Evolutionary conservation across 1,140 invertebrate species (phyloP), one percentile per base, ranked within the genome.

Genomic region (Macrotrachela quadricornifera): DNA sequence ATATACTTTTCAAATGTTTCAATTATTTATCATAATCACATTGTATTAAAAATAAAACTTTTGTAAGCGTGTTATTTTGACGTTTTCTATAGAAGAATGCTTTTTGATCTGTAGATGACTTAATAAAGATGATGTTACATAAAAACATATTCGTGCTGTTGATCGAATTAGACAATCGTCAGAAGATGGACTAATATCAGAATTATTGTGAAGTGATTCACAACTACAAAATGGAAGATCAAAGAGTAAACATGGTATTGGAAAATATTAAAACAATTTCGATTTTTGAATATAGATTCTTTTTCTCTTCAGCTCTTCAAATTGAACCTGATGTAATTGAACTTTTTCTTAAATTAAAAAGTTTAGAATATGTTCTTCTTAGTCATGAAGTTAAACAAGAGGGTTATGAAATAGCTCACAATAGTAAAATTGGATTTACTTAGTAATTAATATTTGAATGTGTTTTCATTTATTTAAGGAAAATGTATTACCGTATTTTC

Each of bases 381-480:
- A 92, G 86, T 70, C 92, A 99, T 68, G 94, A 99, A 70, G 94
- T 99, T 6, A 97, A 97, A 72, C 80, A 82, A 60, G 79, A 85
- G 43, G 94, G 94, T 6, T 97, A 92, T 63, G 90, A 97, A 72
- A 72, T 86, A 16, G 80, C 80, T 11, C 92, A 99, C 65, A 78
- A 88, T 66, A 86, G 84, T 14, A 67, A 70, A n/a, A n/a, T n/a
- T n/a, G n/a, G n/a, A n/a, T n/a, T n/a, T n/a, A n/a, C n/a, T n/a
- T n/a, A n/a, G n/a, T n/a, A n/a, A n/a, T n/a, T n/a, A n/a, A n/a
- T n/a, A n/a, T n/a, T n/a, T n/a, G n/a, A n/a, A n/a, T n/a, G n/a
- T n/a, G n/a, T n/a, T n/a, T n/a, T n/a, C n/a, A n/a, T n/a, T n/a
- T n/a, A n/a, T n/a, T n/a, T n/a, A n/a, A n/a, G n/a, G n/a, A n/a